Percentiles rank a stretch among this genome's conserved stretches.
phyloP scores from a whole-genome alignment of 2,113 vertebrate species.

The Monopterus albus region DNA sequence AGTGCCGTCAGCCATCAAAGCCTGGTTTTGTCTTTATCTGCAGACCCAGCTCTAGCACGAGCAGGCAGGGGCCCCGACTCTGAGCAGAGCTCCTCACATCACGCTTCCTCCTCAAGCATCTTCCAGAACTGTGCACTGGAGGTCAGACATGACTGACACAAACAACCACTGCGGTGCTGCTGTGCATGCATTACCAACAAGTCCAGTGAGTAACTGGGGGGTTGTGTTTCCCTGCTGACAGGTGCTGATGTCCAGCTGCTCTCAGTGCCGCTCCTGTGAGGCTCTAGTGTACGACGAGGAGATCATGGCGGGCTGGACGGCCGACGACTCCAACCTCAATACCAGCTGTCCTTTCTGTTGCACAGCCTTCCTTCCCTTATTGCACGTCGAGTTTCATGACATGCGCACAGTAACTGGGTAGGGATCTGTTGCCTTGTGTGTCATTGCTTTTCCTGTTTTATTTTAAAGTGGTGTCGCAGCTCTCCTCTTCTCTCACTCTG shows the following conservation, averaged over 20 bases:
- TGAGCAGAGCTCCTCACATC: conserved; percentile 90
- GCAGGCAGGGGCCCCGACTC: conserved; percentile 84
- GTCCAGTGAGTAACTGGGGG: background rate
- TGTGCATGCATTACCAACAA: background rate
- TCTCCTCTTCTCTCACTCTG: too few relatives aligned
- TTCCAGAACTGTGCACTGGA: conserved; percentile 96
- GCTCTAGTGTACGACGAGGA: conserved; percentile 97
- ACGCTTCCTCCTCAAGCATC: conserved; percentile 95
- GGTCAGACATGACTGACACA: conserved; percentile 78
- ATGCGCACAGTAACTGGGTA: conserved; percentile 89
- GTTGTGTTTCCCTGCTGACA: conserved; percentile 40
- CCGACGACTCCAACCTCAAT: conserved; percentile 97
- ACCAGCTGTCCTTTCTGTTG: conserved; percentile 95
- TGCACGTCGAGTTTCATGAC: conserved; percentile 96
- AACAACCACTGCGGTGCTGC: background rate
- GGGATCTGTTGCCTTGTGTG: background rate
- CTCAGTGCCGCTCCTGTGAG: conserved; percentile 90
- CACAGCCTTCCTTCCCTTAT: conserved; percentile 91
- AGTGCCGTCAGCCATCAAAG: background rate
- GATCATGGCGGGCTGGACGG: conserved; percentile 98
- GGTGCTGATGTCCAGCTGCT: conserved; percentile 99
- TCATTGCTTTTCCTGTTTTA: background rate
- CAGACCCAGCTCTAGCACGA: conserved; percentile 79
- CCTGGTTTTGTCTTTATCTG: background rate
- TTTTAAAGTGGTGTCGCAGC: background rate